Evolutionary conservation across 2,888 invertebrate species (phyloP).

Genomic region (Dichetophora obliterata): DNA sequence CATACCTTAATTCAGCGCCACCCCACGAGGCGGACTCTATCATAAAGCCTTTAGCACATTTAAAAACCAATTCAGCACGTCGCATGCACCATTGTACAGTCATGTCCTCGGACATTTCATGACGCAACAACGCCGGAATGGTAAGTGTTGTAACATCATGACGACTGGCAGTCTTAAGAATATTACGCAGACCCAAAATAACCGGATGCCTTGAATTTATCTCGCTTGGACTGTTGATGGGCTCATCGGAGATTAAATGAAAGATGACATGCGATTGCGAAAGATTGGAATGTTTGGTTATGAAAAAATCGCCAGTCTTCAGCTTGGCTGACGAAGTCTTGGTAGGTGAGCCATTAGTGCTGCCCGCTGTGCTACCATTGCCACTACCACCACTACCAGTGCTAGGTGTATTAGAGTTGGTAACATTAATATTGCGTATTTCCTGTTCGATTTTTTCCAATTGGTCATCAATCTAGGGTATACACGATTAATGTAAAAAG

Average conservation of each 20-base stretch:
- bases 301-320: conserved; percentile 87
- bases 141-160: conserved; percentile 94
- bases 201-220: conserved; percentile 96
- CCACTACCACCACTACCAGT: conserved; percentile 49
- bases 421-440: conserved; percentile 70
- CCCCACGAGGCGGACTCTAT: conserved; percentile 97
- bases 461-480: conserved; percentile 82
- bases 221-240: conserved; percentile 77
- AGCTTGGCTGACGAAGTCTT: conserved; percentile 72
- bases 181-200: conserved; percentile 93
- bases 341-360: conserved; percentile 59
- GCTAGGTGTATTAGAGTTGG: conserved; percentile 54
- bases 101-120: conserved; percentile 97
- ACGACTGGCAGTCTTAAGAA: conserved; percentile 94
- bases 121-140: conserved; percentile 91
- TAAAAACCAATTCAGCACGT: conserved; percentile 96
- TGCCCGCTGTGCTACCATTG: conserved; percentile 52
- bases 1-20: conserved; percentile 88
- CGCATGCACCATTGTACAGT: conserved; percentile 96
- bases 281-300: conserved; percentile 92
- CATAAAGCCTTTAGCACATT: conserved; percentile 99
- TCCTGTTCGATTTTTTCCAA: conserved; percentile 77
- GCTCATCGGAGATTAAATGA: conserved; percentile 93
- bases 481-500: background rate
- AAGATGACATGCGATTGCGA: conserved; percentile 95